A percentile compares a stretch with the other conserved stretches of the same genome.
phyloP scores from a whole-genome alignment of 2,797 vertebrate species.

The Jordanella pulchra region DNA sequence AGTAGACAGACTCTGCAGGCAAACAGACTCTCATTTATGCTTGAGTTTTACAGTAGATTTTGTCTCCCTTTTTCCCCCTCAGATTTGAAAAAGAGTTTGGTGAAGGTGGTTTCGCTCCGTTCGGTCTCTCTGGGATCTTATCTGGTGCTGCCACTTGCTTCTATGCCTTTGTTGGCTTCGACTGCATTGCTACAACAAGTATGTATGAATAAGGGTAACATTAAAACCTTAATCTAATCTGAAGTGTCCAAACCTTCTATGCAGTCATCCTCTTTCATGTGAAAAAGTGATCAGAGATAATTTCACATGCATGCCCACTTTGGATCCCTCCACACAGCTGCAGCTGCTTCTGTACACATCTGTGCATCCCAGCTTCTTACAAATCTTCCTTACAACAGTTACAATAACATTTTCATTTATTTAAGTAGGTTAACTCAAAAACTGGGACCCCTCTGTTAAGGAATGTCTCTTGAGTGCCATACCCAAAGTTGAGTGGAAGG shows the following conservation, averaged over 20 bases:
- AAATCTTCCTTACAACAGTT: too few relatives aligned
- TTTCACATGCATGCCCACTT: not conserved
- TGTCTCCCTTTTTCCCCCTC: conserved; percentile 5
- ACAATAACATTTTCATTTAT: too few relatives aligned
- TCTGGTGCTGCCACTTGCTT: conserved; percentile 95
- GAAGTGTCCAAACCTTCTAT: not conserved
- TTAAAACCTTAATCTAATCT: not conserved
- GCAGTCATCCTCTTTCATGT: not conserved
- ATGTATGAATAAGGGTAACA: conserved; percentile 38
- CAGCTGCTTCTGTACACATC: too few relatives aligned
- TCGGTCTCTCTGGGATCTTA: conserved; percentile 87
- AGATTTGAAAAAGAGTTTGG: conserved; percentile 75
- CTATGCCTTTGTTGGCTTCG: conserved; percentile 97
- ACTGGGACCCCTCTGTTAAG: not conserved
- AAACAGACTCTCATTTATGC: not conserved
- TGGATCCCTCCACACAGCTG: not conserved
- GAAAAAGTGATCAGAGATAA: not conserved
- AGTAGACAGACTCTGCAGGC: conserved; percentile 23
- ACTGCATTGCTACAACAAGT: conserved; percentile 98
- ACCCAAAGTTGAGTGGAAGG: not conserved
- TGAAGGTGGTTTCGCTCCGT: conserved; percentile 88
- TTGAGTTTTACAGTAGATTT: conserved; percentile 8
- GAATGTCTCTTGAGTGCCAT: not conserved
- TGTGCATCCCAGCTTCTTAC: too few relatives aligned
- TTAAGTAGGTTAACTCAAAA: not conserved